Conservation (phyloP, 1,140 invertebrate species). For the Philopotamus ludificatus region DNA sequence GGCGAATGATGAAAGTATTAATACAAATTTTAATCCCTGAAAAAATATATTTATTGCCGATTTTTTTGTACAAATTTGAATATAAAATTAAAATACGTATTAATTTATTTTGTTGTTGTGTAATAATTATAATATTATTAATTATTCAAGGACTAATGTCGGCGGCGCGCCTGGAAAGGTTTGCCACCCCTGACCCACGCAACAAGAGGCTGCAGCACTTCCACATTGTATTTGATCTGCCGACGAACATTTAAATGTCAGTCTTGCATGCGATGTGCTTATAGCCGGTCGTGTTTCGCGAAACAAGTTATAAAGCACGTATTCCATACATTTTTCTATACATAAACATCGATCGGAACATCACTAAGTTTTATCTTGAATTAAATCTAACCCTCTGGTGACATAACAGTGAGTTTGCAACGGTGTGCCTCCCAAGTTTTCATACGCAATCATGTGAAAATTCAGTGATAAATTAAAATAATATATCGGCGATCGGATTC, state of each 20-base stretch:
- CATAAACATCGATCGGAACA: not conserved
- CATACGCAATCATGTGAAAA: not conserved
- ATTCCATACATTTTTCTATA: not conserved
- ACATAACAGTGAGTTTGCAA: not conserved
- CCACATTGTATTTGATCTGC: conserved; percentile 25
- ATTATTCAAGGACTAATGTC: too few relatives aligned
- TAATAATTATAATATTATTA: too few relatives aligned
- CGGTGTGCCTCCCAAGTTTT: not conserved
- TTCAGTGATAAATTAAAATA: not conserved
- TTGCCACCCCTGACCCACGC: conserved; percentile 10
- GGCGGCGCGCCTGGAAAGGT: not conserved
- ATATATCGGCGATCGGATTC: too few relatives aligned
- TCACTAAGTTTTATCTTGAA: not conserved
- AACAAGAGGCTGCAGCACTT: conserved; percentile 21
- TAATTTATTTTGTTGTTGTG: too few relatives aligned
- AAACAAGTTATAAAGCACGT: not conserved
- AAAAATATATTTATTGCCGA: too few relatives aligned
- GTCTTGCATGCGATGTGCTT: conserved; percentile 27
- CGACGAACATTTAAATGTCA: conserved; percentile 28
- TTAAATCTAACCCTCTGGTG: too few relatives aligned
- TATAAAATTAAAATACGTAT: too few relatives aligned
- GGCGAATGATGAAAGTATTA: too few relatives aligned
- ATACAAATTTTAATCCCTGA: too few relatives aligned
- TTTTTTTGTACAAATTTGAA: too few relatives aligned
- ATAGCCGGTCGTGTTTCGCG: conserved; percentile 12